phyloP scores from a whole-genome alignment of 2,113 vertebrate genomes.

The Epinephelus moara region DNA sequence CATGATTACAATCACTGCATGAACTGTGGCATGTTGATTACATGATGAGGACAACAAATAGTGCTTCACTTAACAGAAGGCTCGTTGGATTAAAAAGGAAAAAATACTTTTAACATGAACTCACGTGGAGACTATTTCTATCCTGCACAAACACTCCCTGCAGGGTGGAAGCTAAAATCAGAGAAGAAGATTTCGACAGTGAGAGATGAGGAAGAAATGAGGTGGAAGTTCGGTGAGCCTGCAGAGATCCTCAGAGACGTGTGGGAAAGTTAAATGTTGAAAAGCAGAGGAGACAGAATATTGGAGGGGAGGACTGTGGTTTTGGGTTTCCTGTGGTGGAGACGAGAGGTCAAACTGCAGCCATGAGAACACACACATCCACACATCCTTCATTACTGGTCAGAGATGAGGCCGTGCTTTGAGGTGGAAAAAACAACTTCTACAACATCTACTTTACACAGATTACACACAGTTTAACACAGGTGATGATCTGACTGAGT shows the following conservation, averaged over 20 bases:
- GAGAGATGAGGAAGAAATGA: constrained; percentile 10
- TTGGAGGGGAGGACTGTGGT: constrained; percentile 36
- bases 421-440: no score
- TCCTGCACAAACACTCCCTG: no score
- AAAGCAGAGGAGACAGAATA: constrained; percentile 15
- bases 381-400: not conserved
- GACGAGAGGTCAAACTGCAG: constrained; percentile 37
- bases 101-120: constrained; percentile 3
- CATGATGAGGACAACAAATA: constrained; percentile 19
- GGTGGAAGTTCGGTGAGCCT: not conserved
- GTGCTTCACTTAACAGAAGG: not conserved
- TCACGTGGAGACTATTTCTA: not conserved
- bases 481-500: no score
- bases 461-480: no score
- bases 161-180: not conserved
- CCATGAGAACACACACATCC: constrained; percentile 34
- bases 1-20: constrained; percentile 37
- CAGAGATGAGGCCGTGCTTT: no score
- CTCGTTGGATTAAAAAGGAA: not conserved
- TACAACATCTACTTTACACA: no score
- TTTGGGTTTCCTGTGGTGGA: constrained; percentile 60
- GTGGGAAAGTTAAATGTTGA: constrained; percentile 27
- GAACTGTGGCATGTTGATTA: constrained; percentile 39
- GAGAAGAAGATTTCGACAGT: not conserved
- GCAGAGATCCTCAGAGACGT: not conserved